Conservation (phyloP, 2,113 vertebrate genomes). For the Boleophthalmus pectinirostris region DNA sequence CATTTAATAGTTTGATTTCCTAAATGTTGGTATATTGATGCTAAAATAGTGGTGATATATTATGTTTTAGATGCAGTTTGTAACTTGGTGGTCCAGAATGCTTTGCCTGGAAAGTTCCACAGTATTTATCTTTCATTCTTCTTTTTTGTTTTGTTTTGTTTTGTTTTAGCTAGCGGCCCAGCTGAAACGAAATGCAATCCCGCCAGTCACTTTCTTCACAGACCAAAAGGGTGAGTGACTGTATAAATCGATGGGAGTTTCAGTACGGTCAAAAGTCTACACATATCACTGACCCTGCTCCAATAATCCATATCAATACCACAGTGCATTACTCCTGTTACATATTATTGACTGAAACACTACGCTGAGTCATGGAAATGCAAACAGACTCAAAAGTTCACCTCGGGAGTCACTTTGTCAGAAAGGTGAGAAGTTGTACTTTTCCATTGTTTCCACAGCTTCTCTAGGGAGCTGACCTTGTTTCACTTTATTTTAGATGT, state of each 20-base stretch:
- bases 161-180: too few relatives aligned
- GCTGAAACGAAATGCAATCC: neutral
- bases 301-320: neutral
- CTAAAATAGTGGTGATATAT: too few relatives aligned
- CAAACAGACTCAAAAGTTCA: neutral
- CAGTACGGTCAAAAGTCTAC: neutral
- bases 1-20: too few relatives aligned
- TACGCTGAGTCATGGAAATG: neutral
- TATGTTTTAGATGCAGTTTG: too few relatives aligned
- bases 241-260: neutral
- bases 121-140: too few relatives aligned
- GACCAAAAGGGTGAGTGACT: neutral
- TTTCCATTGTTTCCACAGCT: neutral
- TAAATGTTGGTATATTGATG: too few relatives aligned
- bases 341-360: neutral
- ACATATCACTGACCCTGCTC: neutral
- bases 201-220: neutral
- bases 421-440: neutral
- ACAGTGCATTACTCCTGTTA: neutral
- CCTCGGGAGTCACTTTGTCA: too few relatives aligned
- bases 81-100: too few relatives aligned
- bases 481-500: neutral
- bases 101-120: too few relatives aligned
- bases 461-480: neutral
- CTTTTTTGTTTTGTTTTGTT: too few relatives aligned